Evolutionary conservation across 2,888 invertebrate species (phyloP).

Genomic region (Oligia latruncula): DNA sequence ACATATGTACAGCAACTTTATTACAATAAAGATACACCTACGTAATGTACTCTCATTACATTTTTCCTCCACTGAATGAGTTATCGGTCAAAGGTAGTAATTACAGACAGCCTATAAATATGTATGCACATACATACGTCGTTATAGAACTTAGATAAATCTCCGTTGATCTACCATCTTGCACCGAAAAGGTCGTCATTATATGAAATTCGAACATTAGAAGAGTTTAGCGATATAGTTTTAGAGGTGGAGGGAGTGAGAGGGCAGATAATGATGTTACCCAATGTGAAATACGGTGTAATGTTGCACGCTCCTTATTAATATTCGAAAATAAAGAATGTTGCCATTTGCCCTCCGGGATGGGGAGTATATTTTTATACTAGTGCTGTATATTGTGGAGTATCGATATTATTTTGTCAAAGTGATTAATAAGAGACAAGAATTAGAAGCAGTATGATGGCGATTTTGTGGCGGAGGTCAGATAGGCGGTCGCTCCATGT

Average conservation of each 20-base stretch:
- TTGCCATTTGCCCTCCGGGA: constrained; percentile 85
- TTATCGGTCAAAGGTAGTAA: constrained; percentile 66
- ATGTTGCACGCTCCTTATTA: constrained; percentile 88
- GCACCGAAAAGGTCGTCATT: constrained; percentile 70
- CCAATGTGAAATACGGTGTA: constrained; percentile 88
- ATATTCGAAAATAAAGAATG: constrained; percentile 89
- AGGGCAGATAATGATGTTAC: constrained; percentile 79
- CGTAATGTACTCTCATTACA: constrained; percentile 63
- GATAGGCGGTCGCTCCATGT: background rate
- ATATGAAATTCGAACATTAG: constrained; percentile 75
- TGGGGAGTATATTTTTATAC: constrained; percentile 81
- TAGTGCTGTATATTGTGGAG: constrained; percentile 69
- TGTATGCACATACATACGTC: constrained; percentile 51
- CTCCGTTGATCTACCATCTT: constrained; percentile 72
- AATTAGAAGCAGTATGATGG: background rate
- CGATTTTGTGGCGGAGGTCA: background rate
- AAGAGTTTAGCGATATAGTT: constrained; percentile 69
- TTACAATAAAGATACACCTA: constrained; percentile 48
- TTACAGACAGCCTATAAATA: constrained; percentile 63
- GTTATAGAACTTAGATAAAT: constrained; percentile 74
- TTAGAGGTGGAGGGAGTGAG: constrained; percentile 67
- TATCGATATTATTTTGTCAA: constrained; percentile 66
- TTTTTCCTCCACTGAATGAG: constrained; percentile 61
- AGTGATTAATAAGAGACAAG: constrained; percentile 3
- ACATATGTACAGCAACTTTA: constrained; percentile 51